These are phyloP conservation scores for Tachycineta bicolor DNA, from an alignment of 2,113 vertebrate genomes.

Conservation along the genomic window DNA sequence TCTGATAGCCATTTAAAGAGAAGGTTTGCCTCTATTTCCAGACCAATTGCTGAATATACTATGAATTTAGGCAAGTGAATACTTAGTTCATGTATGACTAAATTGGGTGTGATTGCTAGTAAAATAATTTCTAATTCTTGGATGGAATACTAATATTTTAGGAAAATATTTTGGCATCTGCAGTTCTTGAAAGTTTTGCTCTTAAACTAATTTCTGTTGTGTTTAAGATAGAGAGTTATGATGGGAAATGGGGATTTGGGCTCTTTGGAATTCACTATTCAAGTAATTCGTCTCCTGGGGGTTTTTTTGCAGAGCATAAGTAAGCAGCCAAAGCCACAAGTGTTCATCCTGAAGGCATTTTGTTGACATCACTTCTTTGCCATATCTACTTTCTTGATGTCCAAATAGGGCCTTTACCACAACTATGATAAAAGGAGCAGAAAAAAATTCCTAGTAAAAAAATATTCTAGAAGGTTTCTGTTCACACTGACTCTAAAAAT, in stretches of 20 bases:
- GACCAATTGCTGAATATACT: not conserved
- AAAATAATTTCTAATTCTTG: not conserved
- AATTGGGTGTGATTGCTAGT: not conserved
- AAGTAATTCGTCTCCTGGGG: not conserved
- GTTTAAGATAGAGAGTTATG: not conserved
- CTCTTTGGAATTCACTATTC: not conserved
- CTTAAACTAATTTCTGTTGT: not conserved
- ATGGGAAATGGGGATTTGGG: not conserved
- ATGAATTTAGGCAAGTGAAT: not conserved
- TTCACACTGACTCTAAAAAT: not conserved
- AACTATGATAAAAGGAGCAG: not conserved
- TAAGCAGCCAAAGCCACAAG: not conserved
- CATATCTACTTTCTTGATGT: not conserved
- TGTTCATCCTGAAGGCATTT: not conserved
- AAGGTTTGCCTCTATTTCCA: not conserved
- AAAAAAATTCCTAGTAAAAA: not conserved
- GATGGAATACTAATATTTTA: not conserved
- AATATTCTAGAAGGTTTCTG: not conserved
- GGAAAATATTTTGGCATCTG: not conserved
- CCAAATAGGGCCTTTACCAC: not conserved
- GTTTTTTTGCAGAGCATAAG: not conserved
- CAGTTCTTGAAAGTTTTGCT: not conserved
- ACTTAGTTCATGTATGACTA: not conserved
- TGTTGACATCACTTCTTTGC: not conserved
- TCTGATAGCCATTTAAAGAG: not conserved